Conservation (phyloP, 35 echinoderm and acorn worm species). For the Anneissia japonica region DNA sequence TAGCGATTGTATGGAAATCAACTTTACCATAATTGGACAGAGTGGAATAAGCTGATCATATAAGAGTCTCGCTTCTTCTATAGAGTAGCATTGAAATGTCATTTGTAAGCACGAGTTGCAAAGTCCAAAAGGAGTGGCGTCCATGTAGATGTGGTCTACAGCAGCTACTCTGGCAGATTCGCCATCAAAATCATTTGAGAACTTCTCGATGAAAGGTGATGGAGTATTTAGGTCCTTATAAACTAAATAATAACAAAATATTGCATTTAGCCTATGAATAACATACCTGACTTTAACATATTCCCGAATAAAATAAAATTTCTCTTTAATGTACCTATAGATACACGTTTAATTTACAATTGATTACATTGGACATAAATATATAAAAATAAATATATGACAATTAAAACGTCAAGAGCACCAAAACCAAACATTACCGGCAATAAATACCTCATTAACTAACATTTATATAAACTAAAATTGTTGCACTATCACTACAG, state of each 20-base stretch:
- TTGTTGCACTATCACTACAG: neutral
- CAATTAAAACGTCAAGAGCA: neutral
- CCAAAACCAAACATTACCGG: neutral
- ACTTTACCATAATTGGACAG: constrained; percentile 6
- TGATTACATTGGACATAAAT: neutral
- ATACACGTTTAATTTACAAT: neutral
- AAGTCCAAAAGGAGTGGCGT: constrained; percentile 11
- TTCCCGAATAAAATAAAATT: neutral
- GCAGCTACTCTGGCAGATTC: neutral
- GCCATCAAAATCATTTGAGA: neutral
- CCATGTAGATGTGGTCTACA: constrained; percentile 15
- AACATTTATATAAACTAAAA: neutral
- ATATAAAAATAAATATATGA: neutral
- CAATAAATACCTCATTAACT: neutral
- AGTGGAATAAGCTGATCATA: constrained; percentile 16
- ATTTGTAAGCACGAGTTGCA: constrained; percentile 18
- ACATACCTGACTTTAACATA: neutral
- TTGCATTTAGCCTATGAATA: neutral
- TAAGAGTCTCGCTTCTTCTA: constrained; percentile 1
- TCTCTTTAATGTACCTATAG: neutral
- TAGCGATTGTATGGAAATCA: no score
- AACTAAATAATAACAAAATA: neutral
- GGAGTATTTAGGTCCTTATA: constrained; percentile 15
- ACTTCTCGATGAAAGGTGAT: neutral
- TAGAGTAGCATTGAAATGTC: constrained; percentile 8